These are phyloP conservation scores for Chaunax sp. DNA, from an alignment of 2,797 vertebrate species.

Conservation along the genomic window DNA sequence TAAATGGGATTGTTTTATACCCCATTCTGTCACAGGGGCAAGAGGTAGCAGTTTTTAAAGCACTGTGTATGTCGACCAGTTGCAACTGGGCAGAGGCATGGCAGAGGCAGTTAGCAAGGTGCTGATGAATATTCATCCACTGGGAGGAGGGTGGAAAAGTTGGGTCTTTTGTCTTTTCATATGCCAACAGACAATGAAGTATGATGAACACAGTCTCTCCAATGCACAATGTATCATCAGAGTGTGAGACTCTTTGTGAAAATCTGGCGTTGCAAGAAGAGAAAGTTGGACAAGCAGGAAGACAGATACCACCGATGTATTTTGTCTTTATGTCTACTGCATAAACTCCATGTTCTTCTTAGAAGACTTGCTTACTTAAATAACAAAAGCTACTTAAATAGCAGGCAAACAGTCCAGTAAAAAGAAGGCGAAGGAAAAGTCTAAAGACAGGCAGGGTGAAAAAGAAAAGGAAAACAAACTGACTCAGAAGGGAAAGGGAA, in stretches of 20 bases:
- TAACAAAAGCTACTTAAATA: not conserved
- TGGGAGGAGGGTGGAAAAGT: conserved; percentile 39
- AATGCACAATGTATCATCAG: conserved; percentile 49
- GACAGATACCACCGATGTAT: not conserved
- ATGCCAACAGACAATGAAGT: conserved; percentile 43
- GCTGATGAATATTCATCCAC: conserved; percentile 46
- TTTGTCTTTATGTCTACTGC: conserved; percentile 4
- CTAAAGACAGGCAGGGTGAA: too few relatives aligned
- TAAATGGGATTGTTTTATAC: conserved; percentile 68
- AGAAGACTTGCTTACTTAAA: not conserved
- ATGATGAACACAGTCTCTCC: conserved; percentile 43
- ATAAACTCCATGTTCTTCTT: not conserved
- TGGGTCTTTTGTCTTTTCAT: conserved; percentile 53
- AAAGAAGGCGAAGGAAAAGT: too few relatives aligned
- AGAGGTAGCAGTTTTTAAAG: conserved; percentile 12
- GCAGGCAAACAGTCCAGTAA: too few relatives aligned
- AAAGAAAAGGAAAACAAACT: too few relatives aligned
- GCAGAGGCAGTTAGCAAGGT: conserved; percentile 29
- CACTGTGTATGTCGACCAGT: conserved; percentile 46
- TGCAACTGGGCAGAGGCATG: conserved; percentile 42
- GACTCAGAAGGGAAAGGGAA: too few relatives aligned
- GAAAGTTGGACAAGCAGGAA: conserved; percentile 7
- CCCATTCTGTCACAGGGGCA: conserved; percentile 5
- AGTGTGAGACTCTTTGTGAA: conserved; percentile 34
- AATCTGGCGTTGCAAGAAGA: conserved; percentile 13